Evolutionary conservation across 2,797 vertebrate genomes (phyloP), one percentile per base, ranked within the genome.

Genomic region (Scyliorhinus canicula): DNA sequence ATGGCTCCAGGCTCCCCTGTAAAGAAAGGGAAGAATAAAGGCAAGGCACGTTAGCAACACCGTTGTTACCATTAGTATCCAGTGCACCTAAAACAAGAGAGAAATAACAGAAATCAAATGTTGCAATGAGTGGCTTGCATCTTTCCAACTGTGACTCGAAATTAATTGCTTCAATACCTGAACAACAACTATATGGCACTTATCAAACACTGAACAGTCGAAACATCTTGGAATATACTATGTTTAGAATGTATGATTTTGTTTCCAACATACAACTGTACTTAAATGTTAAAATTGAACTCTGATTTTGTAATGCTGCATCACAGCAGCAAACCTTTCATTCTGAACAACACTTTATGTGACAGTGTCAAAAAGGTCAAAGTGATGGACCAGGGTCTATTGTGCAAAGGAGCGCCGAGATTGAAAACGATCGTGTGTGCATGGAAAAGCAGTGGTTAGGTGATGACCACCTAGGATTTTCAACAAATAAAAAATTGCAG

Each of bases 1-100:
- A 71, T 96, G 95, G 95, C 97, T 98, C 98, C 98, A 98, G n/a
- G 98, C 98, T 95, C 97, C 97, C 96, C 98, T 96, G 96, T 99
- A 98, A 16, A 98, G 82, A 95, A 99, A 98, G 63, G 98, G 98
- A 95, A 99, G 96, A 16, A 97, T 95, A 95, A 98, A 98, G 95
- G 98, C 98, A 95, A 97, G 44, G 95, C 96, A 96, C 19, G 98
- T 98, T 95, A 98, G 96, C 6, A 95, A 44, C 94, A 98, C 97
- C 0, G 98, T 97, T 35, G 96, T 95, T 2, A 97, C n/a, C 98
- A 98, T 98, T 60, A 98, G 97, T 3, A 91, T 55, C 74, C 98
- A 97, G 96, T 98, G 98, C 84, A 98, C 96, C 98, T 98, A 96
- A 93, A 84, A 96, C 84, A 95, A 77, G 4, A n/a, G 35, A 91